Base-by-base conservation (phyloP, 2,888 invertebrate species). In the Lucinisca nassula region DNA sequence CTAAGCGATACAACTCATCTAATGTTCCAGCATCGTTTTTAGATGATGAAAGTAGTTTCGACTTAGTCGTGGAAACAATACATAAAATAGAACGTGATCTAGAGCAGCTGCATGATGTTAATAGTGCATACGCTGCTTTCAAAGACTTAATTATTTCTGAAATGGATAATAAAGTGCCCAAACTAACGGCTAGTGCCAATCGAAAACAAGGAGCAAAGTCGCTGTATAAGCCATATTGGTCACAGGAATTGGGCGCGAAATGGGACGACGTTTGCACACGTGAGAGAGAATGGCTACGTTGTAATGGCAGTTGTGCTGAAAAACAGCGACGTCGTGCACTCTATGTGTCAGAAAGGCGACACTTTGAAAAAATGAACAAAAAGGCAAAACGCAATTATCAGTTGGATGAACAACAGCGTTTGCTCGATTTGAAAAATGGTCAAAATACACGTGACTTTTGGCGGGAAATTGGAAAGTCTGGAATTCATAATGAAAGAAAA, bases 321-420 rank as follows among this genome's bases (percentile, higher is more conserved):
- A 84, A 79, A 58, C 78, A 49, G 0, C 14, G 24, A 40, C 45
- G 79, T 17, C 74, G 75, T 38, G 40, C 70, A 38, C 32, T 55
- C n/a, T 84, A 79, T 30, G 38, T 45, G 21, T 10, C 0, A 37
- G 58, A 78, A 37, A 40, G 79, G 14, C 32, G 55, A 8, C 38
- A 3, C 38, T 84, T 84, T 67, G 84, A 84, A 58, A 84, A 79
- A 72, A n/a, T n/a, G n/a, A n/a, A n/a, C n/a, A n/a, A n/a, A n/a
- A n/a, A n/a, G n/a, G n/a, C n/a, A n/a, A n/a, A n/a, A n/a, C n/a
- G n/a, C n/a, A n/a, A n/a, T n/a, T n/a, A n/a, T n/a, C n/a, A n/a
- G n/a, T n/a, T n/a, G n/a, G n/a, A 8, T 32, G 58, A 72, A 21
- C 84, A 84, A 21, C 14, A 55, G 4, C 37, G 73, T 40, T 35